phyloP scores from a whole-genome alignment of 1,140 invertebrate species.

The Rhagoletis zephyria region DNA sequence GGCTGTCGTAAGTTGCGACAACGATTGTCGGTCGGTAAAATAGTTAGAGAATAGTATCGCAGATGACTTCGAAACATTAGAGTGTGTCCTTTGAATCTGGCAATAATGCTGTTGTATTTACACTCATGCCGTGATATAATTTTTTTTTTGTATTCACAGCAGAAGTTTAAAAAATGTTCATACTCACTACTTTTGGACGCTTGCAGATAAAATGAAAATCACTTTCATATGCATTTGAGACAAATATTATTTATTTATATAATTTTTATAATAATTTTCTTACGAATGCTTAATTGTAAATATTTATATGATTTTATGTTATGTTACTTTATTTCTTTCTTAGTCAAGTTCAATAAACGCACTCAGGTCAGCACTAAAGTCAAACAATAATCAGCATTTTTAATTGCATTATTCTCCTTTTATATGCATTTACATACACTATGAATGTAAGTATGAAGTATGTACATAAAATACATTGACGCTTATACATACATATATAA shows the following conservation, averaged over 20 bases:
- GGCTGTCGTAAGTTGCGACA: too few relatives aligned
- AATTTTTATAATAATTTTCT: slow-evolving; percentile 45
- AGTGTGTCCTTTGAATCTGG: too few relatives aligned
- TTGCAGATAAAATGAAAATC: not conserved
- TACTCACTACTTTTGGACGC: too few relatives aligned
- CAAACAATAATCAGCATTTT: slow-evolving; percentile 33
- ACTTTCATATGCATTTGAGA: slow-evolving; percentile 21
- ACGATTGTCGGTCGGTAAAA: too few relatives aligned
- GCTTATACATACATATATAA: not conserved
- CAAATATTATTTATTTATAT: slow-evolving; percentile 51
- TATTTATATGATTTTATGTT: not conserved
- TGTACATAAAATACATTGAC: slow-evolving; percentile 20
- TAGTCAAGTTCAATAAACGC: slow-evolving; percentile 40
- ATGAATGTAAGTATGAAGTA: not conserved
- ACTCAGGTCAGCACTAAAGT: slow-evolving; percentile 46
- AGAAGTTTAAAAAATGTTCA: too few relatives aligned
- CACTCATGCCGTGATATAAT: too few relatives aligned
- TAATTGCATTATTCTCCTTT: not conserved
- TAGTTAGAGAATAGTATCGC: too few relatives aligned
- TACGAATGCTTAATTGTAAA: slow-evolving; percentile 42
- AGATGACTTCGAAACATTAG: too few relatives aligned
- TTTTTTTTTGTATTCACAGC: too few relatives aligned
- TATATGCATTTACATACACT: too few relatives aligned
- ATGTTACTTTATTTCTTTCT: not conserved
- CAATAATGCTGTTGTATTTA: too few relatives aligned